These are phyloP conservation scores for Fringilla coelebs DNA, from an alignment of 2,797 vertebrate genomes.

Conservation along the genomic window DNA sequence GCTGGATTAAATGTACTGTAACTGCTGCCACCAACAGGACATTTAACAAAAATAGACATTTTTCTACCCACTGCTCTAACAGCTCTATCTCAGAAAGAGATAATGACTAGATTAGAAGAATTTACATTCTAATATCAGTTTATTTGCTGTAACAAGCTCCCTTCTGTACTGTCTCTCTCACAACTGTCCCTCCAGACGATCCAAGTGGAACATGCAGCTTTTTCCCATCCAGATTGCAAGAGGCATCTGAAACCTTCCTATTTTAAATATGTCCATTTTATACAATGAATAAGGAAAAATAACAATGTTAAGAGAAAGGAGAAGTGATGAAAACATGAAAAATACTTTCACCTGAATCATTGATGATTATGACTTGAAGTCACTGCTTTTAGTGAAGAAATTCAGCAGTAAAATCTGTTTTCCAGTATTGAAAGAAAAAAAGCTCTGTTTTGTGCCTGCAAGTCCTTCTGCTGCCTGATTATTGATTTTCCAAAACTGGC, in stretches of 20 bases:
- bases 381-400: background rate
- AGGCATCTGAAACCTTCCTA: background rate
- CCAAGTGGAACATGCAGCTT: background rate
- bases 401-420: background rate
- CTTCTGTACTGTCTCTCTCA: background rate
- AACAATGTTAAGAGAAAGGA: background rate
- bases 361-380: background rate
- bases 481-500: constrained; percentile 36
- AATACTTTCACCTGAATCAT: background rate
- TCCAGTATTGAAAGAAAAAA: background rate
- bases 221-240: background rate
- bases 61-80: background rate
- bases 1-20: background rate
- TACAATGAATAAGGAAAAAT: background rate
- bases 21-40: constrained; percentile 63
- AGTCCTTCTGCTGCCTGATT: constrained; percentile 6
- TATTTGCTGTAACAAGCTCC: background rate
- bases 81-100: background rate
- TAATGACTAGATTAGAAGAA: background rate
- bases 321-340: background rate
- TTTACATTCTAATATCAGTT: background rate
- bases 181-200: background rate
- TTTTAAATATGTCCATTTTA: background rate
- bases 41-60: background rate
- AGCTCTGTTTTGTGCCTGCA: background rate